phyloP scores from a whole-genome alignment of 2,888 invertebrate genomes.

The Poecilobothrus nobilitatus region DNA sequence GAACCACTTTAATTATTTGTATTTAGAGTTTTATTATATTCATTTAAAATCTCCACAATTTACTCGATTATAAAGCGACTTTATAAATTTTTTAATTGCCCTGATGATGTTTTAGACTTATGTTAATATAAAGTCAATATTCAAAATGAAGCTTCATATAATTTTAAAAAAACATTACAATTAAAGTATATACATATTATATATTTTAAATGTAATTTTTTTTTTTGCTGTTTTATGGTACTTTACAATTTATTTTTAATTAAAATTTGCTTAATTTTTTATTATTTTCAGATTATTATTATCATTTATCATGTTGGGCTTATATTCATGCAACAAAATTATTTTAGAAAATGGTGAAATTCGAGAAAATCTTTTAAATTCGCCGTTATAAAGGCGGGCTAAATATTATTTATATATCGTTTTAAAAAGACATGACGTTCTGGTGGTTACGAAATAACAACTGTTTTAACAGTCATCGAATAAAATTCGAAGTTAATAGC shows the following conservation, averaged over 20 bases:
- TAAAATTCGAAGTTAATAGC: constrained; percentile 22
- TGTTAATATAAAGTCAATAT: no score
- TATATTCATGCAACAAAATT: neutral
- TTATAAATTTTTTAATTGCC: no score
- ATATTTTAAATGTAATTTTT: no score
- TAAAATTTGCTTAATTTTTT: neutral
- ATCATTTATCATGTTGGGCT: neutral
- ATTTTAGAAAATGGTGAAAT: neutral
- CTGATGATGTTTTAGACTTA: no score
- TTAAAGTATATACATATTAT: no score
- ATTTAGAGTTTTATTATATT: no score
- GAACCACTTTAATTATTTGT: no score
- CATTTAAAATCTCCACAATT: no score
- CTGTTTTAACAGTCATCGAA: constrained; percentile 29
- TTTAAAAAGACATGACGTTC: constrained; percentile 28
- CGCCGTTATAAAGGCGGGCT: neutral
- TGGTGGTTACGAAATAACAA: constrained; percentile 28
- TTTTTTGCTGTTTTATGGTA: no score
- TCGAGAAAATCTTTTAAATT: neutral
- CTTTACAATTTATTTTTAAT: neutral
- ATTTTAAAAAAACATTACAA: no score
- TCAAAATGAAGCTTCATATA: no score
- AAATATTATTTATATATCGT: constrained; percentile 1
- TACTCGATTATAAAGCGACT: no score
- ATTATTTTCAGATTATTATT: neutral